Percentiles rank a stretch among this genome's conserved stretches.
Evolutionary conservation across 2,888 invertebrate genomes (phyloP).

Genomic region (Criorhina ranunculi): DNA sequence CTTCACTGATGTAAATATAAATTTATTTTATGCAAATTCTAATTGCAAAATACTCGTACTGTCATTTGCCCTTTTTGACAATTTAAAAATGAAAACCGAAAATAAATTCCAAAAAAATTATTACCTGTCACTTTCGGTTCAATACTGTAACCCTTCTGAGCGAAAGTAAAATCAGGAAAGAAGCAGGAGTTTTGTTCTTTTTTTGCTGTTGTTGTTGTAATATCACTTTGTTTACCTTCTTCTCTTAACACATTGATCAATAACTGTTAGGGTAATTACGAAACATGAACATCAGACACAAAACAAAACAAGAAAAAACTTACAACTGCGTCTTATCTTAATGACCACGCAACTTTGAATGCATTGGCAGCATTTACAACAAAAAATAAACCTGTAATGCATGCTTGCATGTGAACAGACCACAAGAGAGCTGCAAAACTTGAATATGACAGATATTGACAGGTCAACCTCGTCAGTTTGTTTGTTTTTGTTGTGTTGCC

Average conservation of each 20-base stretch:
- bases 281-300: slow-evolving; percentile 67
- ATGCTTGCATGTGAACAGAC: slow-evolving; percentile 40
- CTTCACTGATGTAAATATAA: not conserved
- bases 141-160: slow-evolving; percentile 58
- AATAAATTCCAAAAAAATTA: slow-evolving; percentile 14
- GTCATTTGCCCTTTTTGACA: not conserved
- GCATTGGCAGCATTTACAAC: slow-evolving; percentile 21
- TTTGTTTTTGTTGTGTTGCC: slow-evolving; percentile 12
- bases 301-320: slow-evolving; percentile 16
- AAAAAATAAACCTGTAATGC: slow-evolving; percentile 48
- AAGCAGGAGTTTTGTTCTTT: slow-evolving; percentile 43
- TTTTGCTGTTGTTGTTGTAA: not conserved
- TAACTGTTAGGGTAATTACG: slow-evolving; percentile 64
- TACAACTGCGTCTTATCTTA: slow-evolving; percentile 34
- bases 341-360: slow-evolving; percentile 51
- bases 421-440: slow-evolving; percentile 55
- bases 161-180: slow-evolving; percentile 76
- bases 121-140: slow-evolving; percentile 49
- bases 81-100: slow-evolving; percentile 26
- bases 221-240: slow-evolving; percentile 42
- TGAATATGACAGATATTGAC: slow-evolving; percentile 62
- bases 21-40: slow-evolving; percentile 32
- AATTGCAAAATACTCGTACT: slow-evolving; percentile 10
- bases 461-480: slow-evolving; percentile 64
- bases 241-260: slow-evolving; percentile 50